Evolutionary conservation across 2,113 vertebrate species (phyloP), one percentile per base, ranked within the genome.

Genomic region (Edolisoma coerulescens): DNA sequence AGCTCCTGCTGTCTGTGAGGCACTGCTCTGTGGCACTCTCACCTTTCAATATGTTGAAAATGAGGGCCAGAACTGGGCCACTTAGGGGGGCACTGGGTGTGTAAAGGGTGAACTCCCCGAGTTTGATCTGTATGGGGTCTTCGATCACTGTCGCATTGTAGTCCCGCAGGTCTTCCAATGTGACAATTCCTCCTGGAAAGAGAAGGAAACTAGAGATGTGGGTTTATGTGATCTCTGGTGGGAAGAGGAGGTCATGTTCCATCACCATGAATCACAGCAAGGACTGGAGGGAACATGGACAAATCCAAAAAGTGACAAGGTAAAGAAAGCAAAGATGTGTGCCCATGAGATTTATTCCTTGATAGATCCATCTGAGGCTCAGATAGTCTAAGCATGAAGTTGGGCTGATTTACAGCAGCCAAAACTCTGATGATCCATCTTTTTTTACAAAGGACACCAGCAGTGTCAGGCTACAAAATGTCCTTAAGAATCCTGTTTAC

Each of bases 11-110:
- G 26, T 78, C 67, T 35, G 18, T 18, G 8, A 15, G 56, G 28
- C 50, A 15, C 33, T 26, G 50, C 45, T 85, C 71, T 30, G 35
- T 15, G 33, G 35, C 56, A 21, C 23, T 4, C 96, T 95, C 63
- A 99, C 99, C 99, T 87, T 98, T 98, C 92, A 99, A 95, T 79
- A 99, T 99, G 97, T 99, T 99, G 93, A 99, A 97, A 90, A 99
- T 99, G 92, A 99, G 98, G 7, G 97, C 97, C 47, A 99, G 98
- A 85, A 99, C 98, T 0, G 99, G 99, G 61, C 99, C 99, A 0
- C 99, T 99, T 74, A 99, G 97, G 0, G 99, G 99, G 47, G 99
- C 98, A 12, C 95, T 98, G 52, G 99, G 99, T 13, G 94, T 96
- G 44, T 97, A 98, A 94, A 99, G 97, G 49, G 88, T 98, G 60